phyloP scores from a whole-genome alignment of 1,140 invertebrate species.

The Heliconius nattereri region DNA sequence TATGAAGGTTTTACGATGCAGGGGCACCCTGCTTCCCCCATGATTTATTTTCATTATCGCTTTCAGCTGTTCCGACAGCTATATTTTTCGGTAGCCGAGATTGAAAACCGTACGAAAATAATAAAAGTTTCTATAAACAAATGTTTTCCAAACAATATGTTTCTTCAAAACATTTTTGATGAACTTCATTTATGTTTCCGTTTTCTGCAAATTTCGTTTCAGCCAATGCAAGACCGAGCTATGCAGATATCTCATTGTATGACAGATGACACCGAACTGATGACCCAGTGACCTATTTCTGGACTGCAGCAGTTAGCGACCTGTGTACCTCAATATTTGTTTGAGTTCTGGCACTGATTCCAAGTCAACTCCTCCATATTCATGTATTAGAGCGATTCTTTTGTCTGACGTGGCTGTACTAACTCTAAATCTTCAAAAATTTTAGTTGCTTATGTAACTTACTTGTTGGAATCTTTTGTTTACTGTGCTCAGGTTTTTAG shows the following conservation, averaged over 20 bases:
- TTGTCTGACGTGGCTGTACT: constrained; percentile 23
- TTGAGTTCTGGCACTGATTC: constrained; percentile 71
- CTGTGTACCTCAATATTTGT: constrained; percentile 71
- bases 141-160: constrained; percentile 19
- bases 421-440: constrained; percentile 11
- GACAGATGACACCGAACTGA: constrained; percentile 66
- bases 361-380: constrained; percentile 64
- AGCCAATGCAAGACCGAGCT: constrained; percentile 60
- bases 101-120: constrained; percentile 20
- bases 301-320: constrained; percentile 70
- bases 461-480: constrained; percentile 1
- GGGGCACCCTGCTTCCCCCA: constrained; percentile 42
- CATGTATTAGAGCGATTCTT: constrained; percentile 46
- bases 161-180: constrained; percentile 2
- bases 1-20: constrained; percentile 63
- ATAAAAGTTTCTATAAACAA: constrained; percentile 15
- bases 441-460: constrained; percentile 3
- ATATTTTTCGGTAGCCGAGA: constrained; percentile 17
- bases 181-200: constrained; percentile 4
- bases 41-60: constrained; percentile 68
- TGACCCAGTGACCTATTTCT: constrained; percentile 74
- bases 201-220: constrained; percentile 47
- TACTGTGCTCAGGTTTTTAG: not conserved
- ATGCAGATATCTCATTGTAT: constrained; percentile 77
- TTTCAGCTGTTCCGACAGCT: constrained; percentile 21